Evolutionary conservation across 2,113 vertebrate species (phyloP).

Genomic region (Ursus arctos): DNA sequence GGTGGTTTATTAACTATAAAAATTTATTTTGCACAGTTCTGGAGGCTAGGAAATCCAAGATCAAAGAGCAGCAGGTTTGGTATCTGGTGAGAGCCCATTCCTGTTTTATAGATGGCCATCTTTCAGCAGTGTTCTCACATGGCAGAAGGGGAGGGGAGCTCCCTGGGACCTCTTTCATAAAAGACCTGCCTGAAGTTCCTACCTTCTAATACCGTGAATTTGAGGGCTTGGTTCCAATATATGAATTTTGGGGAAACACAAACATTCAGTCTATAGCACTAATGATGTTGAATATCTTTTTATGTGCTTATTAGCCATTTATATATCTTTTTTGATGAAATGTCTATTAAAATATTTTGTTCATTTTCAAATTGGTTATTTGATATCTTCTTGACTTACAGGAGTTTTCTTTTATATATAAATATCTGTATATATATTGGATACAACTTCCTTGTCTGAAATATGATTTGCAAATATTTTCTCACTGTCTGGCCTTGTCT

Average conservation of each 20-base stretch:
- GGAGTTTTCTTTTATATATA: background rate
- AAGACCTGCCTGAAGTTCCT: background rate
- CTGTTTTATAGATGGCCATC: background rate
- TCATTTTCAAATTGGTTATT: background rate
- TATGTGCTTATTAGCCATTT: background rate
- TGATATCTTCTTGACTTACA: background rate
- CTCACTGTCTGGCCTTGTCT: background rate
- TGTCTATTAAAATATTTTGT: background rate
- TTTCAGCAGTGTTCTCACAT: background rate
- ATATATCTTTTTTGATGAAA: background rate
- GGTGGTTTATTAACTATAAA: background rate
- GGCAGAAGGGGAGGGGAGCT: background rate
- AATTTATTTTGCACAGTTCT: background rate
- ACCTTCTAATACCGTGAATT: background rate
- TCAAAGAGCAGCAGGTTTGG: background rate
- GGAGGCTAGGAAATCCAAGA: background rate
- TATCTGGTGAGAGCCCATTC: background rate
- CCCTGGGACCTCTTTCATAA: background rate
- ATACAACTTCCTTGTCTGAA: background rate
- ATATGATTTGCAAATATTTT: slow-evolving; percentile 22
- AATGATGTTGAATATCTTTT: background rate
- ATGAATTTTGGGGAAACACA: background rate
- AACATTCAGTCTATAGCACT: background rate
- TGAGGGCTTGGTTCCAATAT: background rate
- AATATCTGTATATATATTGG: background rate